Conservation (phyloP, 2,888 invertebrate species). For the Isotomurus palustris region DNA sequence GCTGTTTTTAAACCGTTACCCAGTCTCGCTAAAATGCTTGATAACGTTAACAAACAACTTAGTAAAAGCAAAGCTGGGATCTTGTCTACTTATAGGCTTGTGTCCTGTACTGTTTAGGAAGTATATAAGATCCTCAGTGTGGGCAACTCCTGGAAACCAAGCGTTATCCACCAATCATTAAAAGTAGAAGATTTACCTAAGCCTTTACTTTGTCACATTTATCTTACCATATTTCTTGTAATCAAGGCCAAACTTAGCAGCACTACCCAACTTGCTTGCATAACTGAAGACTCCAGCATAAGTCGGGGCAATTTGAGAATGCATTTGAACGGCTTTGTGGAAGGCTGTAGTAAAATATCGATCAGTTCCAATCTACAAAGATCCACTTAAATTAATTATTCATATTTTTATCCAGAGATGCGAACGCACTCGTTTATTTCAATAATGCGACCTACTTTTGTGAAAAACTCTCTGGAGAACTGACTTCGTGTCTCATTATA, state of each 20-base stretch:
- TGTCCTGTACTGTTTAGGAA: conserved; percentile 27
- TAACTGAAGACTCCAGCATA: conserved; percentile 31
- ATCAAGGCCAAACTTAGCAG: conserved; percentile 11
- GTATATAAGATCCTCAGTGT: conserved; percentile 16
- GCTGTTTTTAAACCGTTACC: conserved; percentile 20
- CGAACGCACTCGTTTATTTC: no score
- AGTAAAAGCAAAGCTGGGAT: conserved; percentile 25
- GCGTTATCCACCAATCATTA: no score
- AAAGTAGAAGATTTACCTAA: background rate
- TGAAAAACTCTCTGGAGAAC: conserved; percentile 11
- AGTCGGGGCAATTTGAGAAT: conserved; percentile 37
- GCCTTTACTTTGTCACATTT: background rate
- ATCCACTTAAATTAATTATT: background rate
- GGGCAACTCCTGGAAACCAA: conserved; percentile 3
- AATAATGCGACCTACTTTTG: conserved; percentile 19
- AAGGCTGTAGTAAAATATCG: conserved; percentile 35
- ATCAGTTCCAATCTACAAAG: conserved; percentile 36
- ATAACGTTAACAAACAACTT: conserved; percentile 27
- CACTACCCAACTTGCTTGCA: conserved; percentile 13
- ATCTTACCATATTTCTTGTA: conserved; percentile 15
- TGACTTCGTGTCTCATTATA: conserved; percentile 13
- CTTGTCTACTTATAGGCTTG: conserved; percentile 18
- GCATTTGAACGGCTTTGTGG: conserved; percentile 31
- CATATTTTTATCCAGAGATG: no score
- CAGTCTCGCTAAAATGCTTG: conserved; percentile 22